These are phyloP conservation scores for Latheticus oryzae DNA, from an alignment of 2,888 invertebrate species.

Conservation along the genomic window DNA sequence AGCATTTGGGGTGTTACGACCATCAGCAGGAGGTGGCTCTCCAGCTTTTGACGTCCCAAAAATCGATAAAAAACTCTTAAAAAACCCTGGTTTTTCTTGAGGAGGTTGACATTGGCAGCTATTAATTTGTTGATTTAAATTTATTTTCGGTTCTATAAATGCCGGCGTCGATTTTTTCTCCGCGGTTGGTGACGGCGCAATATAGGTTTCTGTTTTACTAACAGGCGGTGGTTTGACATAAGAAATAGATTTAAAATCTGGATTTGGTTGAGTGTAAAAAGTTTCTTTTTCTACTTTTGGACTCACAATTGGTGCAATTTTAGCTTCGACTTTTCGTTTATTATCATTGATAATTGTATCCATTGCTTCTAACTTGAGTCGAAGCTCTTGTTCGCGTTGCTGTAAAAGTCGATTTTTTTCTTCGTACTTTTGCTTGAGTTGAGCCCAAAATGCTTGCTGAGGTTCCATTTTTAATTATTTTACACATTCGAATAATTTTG, in stretches of 20 bases:
- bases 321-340: background rate
- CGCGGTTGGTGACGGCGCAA: too few relatives aligned
- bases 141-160: too few relatives aligned
- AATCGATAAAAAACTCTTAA: slow-evolving; percentile 23
- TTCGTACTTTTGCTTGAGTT: slow-evolving; percentile 38
- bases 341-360: slow-evolving; percentile 28
- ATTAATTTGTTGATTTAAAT: background rate
- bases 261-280: too few relatives aligned
- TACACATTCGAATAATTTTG: background rate
- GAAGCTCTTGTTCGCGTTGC: slow-evolving; percentile 40
- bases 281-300: slow-evolving; percentile 4
- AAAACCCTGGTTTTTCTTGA: slow-evolving; percentile 44
- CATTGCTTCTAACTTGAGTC: slow-evolving; percentile 40
- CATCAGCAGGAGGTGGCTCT: background rate
- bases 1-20: too few relatives aligned
- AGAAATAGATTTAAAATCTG: too few relatives aligned
- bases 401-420: slow-evolving; percentile 37
- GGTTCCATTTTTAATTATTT: slow-evolving; percentile 13
- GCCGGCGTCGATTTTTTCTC: too few relatives aligned
- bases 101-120: slow-evolving; percentile 1
- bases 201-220: background rate
- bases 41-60: slow-evolving; percentile 12
- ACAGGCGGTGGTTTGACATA: too few relatives aligned
- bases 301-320: too few relatives aligned
- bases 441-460: slow-evolving; percentile 38